These are phyloP conservation scores for Oncorhynchus mykiss DNA, from an alignment of 2,113 vertebrate species.

Conservation along the genomic window DNA sequence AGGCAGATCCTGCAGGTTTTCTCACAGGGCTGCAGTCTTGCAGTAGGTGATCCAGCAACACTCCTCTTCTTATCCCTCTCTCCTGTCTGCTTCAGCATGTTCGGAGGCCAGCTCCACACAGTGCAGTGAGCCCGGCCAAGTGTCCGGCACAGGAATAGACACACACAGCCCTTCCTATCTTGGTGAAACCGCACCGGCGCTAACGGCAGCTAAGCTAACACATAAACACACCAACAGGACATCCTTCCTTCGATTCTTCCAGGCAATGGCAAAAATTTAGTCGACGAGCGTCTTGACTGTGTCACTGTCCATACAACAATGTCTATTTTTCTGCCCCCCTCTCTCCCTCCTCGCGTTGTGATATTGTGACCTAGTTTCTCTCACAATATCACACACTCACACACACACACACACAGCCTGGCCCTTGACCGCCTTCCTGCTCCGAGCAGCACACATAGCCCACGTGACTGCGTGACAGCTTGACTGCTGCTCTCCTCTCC, in stretches of 20 bases:
- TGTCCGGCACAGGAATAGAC: slow-evolving; percentile 10
- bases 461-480: slow-evolving; percentile 28
- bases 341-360: slow-evolving; percentile 19
- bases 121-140: neutral
- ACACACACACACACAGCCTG: slow-evolving; percentile 52
- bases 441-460: slow-evolving; percentile 7
- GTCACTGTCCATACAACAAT: slow-evolving; percentile 23
- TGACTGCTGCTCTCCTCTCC: slow-evolving; percentile 43
- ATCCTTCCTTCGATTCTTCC: slow-evolving; percentile 18
- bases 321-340: slow-evolving; percentile 1
- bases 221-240: slow-evolving; percentile 3
- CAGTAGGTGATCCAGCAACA: slow-evolving; percentile 20
- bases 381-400: slow-evolving; percentile 23
- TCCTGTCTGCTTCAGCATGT: slow-evolving; percentile 11
- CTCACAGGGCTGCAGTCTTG: slow-evolving; percentile 33
- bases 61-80: slow-evolving; percentile 30
- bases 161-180: neutral
- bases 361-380: slow-evolving; percentile 44
- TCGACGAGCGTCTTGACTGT: slow-evolving; percentile 24
- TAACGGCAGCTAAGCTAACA: slow-evolving; percentile 14
- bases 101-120: slow-evolving; percentile 13
- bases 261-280: slow-evolving; percentile 37
- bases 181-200: neutral
- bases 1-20: slow-evolving; percentile 43
- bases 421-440: slow-evolving; percentile 42